These are phyloP conservation scores for Nothocercus julius DNA, from an alignment of 2,113 vertebrate species.

Conservation along the genomic window DNA sequence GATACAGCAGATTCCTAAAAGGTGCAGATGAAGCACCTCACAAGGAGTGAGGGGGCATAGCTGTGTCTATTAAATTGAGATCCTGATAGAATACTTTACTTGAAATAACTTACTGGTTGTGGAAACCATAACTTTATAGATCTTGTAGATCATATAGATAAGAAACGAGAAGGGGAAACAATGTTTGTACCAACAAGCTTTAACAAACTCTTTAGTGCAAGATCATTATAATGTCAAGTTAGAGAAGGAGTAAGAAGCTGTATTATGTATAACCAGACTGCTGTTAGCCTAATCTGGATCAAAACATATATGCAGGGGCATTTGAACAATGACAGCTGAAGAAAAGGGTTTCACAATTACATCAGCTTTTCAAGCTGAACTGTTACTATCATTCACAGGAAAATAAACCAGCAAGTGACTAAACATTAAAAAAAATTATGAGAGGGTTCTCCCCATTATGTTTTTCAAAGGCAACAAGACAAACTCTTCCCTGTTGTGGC, in stretches of 20 bases:
- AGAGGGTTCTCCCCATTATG: background rate
- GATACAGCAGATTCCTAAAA: background rate
- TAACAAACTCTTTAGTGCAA: background rate
- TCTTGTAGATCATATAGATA: background rate
- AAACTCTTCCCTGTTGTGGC: background rate
- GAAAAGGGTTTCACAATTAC: constrained; percentile 36
- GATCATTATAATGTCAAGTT: background rate
- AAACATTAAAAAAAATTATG: background rate
- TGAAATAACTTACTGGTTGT: background rate
- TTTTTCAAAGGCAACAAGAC: background rate
- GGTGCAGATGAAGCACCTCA: background rate
- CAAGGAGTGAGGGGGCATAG: fast-evolving
- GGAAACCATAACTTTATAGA: background rate
- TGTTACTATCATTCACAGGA: constrained; percentile 56
- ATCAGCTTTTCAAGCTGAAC: constrained; percentile 43
- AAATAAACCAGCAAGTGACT: constrained; percentile 25
- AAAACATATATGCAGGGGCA: background rate
- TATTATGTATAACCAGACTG: background rate
- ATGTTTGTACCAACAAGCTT: background rate
- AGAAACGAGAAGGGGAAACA: background rate
- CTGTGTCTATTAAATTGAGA: background rate
- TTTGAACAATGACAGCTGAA: background rate
- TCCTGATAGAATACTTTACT: background rate
- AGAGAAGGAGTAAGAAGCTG: background rate
- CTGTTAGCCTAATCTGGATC: background rate